phyloP scores from a whole-genome alignment of 2,888 invertebrate species.

The Patella pellucida region DNA sequence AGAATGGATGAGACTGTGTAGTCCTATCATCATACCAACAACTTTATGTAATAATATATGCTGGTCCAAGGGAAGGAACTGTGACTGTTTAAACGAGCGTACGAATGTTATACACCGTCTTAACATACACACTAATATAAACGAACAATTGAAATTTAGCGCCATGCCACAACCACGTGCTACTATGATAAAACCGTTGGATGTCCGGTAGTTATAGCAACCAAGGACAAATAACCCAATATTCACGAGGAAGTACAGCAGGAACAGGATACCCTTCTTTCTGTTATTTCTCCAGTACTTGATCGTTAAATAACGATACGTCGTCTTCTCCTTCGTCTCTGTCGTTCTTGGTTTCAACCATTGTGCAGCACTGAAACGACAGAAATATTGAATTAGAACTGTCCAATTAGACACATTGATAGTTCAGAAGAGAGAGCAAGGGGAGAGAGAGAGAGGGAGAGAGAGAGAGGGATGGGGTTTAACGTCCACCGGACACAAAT shows the following conservation, averaged over 20 bases:
- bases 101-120: constrained; percentile 88
- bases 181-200: constrained; percentile 76
- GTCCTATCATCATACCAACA: constrained; percentile 84
- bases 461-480: too few relatives aligned
- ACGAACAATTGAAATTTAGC: constrained; percentile 91
- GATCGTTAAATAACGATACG: constrained; percentile 81
- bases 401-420: too few relatives aligned
- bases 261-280: constrained; percentile 76
- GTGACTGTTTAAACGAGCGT: constrained; percentile 83
- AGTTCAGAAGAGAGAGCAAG: too few relatives aligned
- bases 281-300: constrained; percentile 92
- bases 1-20: constrained; percentile 84
- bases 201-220: constrained; percentile 43
- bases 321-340: constrained; percentile 24
- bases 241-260: constrained; percentile 81
- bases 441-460: too few relatives aligned
- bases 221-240: constrained; percentile 78
- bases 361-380: constrained; percentile 84
- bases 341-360: constrained; percentile 87
- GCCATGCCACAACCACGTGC: constrained; percentile 89
- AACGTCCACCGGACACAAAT: too few relatives aligned
- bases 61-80: constrained; percentile 88
- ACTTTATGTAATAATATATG: constrained; percentile 94
- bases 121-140: constrained; percentile 89
- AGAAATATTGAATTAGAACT: too few relatives aligned